Evolutionary conservation across 1,140 invertebrate species (phyloP).

Genomic region (Phenacoccus solenopsis): DNA sequence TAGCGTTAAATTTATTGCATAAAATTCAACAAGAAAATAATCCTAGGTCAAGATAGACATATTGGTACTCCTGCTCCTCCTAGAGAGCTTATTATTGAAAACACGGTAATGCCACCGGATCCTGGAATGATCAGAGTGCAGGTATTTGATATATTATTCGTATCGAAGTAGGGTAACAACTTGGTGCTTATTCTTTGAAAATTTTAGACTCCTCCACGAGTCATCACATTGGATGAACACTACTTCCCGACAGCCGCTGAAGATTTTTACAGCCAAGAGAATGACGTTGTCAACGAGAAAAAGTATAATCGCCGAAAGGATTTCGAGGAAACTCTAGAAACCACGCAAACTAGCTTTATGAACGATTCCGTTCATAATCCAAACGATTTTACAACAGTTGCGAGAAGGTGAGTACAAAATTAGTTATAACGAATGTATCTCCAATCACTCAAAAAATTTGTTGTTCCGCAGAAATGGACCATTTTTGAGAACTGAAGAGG

Average conservation of each 20-base stretch:
- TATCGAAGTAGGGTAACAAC: not conserved
- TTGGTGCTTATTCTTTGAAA: not conserved
- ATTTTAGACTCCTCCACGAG: constrained; percentile 56
- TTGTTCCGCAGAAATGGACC: constrained; percentile 33
- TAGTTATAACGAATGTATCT: not conserved
- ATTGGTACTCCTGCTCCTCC: constrained; percentile 63
- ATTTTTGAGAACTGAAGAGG: constrained; percentile 54
- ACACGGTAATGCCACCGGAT: constrained; percentile 49
- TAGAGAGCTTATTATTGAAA: constrained; percentile 69
- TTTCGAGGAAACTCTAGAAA: not conserved
- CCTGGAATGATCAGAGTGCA: constrained; percentile 55
- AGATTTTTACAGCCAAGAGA: constrained; percentile 27
- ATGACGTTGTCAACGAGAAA: not conserved
- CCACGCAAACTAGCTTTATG: not conserved
- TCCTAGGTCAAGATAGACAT: constrained; percentile 61
- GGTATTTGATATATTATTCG: constrained; percentile 32
- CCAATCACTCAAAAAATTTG: not conserved
- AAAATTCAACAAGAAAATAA: no score
- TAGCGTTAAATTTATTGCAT: no score
- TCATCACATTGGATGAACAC: constrained; percentile 68
- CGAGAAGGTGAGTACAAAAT: not conserved
- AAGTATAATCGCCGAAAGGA: not conserved
- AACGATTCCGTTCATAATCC: not conserved
- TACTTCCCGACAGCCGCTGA: constrained; percentile 58
- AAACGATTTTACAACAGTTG: not conserved